Evolutionary conservation across 1,140 invertebrate genomes (phyloP).

Genomic region (Rhagoletis pomonella): DNA sequence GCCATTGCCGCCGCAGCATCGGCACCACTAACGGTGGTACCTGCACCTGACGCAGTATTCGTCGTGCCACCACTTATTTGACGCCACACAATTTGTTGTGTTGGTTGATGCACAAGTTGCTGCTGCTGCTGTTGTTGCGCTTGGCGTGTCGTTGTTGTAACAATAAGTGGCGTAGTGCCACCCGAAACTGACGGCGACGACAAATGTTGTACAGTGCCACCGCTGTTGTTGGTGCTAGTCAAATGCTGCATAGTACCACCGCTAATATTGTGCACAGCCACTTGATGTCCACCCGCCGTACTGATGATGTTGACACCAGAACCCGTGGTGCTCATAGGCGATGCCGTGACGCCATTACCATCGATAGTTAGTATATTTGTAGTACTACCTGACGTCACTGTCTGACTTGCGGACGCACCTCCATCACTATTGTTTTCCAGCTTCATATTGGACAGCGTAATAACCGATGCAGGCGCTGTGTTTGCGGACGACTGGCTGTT

Average conservation of each 20-base stretch:
- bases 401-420: neutral
- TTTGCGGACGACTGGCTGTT: constrained; percentile 60
- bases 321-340: constrained; percentile 48
- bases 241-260: constrained; percentile 60
- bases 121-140: constrained; percentile 57
- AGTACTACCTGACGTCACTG: neutral
- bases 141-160: constrained; percentile 64
- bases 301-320: constrained; percentile 70
- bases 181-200: constrained; percentile 55
- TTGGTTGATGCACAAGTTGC: constrained; percentile 65
- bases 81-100: constrained; percentile 67
- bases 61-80: constrained; percentile 62
- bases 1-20: constrained; percentile 61
- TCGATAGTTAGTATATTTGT: constrained; percentile 56
- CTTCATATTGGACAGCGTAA: constrained; percentile 70
- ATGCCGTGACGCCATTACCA: constrained; percentile 51
- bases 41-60: constrained; percentile 45
- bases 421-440: constrained; percentile 55
- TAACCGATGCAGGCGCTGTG: constrained; percentile 70
- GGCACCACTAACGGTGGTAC: constrained; percentile 40
- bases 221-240: constrained; percentile 52
- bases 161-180: constrained; percentile 63
- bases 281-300: constrained; percentile 68
- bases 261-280: constrained; percentile 70
- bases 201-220: constrained; percentile 55